Evolutionary conservation across 2,888 invertebrate genomes (phyloP).

Genomic region (Cephus rjabovi): DNA sequence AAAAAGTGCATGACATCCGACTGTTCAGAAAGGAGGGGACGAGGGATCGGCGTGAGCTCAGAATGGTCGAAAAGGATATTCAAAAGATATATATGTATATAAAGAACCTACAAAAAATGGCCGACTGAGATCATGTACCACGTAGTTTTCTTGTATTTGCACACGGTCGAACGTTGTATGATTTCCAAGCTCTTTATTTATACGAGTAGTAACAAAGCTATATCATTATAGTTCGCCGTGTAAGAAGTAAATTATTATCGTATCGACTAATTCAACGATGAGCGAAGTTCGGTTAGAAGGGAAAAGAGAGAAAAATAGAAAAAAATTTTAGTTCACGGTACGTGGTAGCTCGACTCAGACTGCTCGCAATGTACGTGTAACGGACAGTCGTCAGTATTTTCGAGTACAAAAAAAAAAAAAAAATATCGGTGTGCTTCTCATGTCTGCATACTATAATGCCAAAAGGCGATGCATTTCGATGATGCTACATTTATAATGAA

Average conservation of each 20-base stretch:
- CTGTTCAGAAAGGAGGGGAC: neutral
- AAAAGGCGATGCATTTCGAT: conserved; percentile 38
- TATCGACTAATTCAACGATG: neutral
- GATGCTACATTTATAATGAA: conserved; percentile 39
- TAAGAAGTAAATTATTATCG: neutral
- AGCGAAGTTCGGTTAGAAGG: neutral
- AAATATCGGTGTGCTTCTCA: neutral
- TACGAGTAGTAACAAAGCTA: neutral
- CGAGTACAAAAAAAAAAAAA: neutral
- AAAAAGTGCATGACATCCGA: neutral
- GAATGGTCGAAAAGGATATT: neutral
- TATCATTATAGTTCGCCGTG: neutral
- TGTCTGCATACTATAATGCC: conserved; percentile 27
- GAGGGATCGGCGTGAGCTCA: neutral
- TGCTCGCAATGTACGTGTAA: neutral
- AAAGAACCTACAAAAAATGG: neutral
- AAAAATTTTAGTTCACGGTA: neutral
- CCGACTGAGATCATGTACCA: neutral
- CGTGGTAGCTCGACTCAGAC: neutral
- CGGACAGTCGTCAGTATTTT: neutral
- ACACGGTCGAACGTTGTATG: neutral
- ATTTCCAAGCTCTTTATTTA: neutral
- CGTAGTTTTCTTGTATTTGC: neutral
- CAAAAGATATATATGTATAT: neutral
- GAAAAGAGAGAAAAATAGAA: neutral